A percentile compares a stretch with the other conserved stretches of the same genome.
These are phyloP conservation scores for Pontoporia blainvillei DNA, from an alignment of 2,113 vertebrate genomes.

Conservation along the genomic window DNA sequence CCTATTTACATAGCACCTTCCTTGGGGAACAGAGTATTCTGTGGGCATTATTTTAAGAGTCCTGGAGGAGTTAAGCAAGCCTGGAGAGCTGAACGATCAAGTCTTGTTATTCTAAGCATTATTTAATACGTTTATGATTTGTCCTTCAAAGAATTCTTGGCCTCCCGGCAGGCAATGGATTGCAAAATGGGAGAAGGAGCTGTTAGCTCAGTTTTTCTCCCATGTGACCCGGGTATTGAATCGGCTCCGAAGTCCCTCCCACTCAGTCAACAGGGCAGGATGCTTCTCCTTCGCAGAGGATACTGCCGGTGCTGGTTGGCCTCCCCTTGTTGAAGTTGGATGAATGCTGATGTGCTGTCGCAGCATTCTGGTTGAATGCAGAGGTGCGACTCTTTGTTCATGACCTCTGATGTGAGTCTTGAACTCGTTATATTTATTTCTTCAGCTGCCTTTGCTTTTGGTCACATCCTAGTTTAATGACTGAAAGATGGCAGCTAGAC, in stretches of 20 bases:
- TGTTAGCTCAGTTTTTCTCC: neutral
- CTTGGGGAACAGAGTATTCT: neutral
- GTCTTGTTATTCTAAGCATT: slow-evolving; percentile 3
- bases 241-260: neutral
- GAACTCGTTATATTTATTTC: neutral
- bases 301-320: accelerated
- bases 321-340: neutral
- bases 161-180: neutral
- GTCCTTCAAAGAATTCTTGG: slow-evolving; percentile 49
- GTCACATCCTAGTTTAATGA: slow-evolving; percentile 3
- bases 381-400: neutral
- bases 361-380: neutral
- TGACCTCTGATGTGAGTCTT: slow-evolving; percentile 25
- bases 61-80: neutral
- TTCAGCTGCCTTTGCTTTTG: neutral
- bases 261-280: neutral
- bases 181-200: neutral
- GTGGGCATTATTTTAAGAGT: neutral
- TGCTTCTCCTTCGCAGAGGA: neutral
- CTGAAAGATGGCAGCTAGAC: neutral
- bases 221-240: neutral
- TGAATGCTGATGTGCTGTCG: neutral
- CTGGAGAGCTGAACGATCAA: neutral
- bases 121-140: slow-evolving; percentile 17
- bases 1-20: neutral